A percentile compares a stretch with the other conserved stretches of the same genome.
These are phyloP conservation scores for Unio pictorum DNA, from an alignment of 2,888 invertebrate genomes.

Conservation along the genomic window DNA sequence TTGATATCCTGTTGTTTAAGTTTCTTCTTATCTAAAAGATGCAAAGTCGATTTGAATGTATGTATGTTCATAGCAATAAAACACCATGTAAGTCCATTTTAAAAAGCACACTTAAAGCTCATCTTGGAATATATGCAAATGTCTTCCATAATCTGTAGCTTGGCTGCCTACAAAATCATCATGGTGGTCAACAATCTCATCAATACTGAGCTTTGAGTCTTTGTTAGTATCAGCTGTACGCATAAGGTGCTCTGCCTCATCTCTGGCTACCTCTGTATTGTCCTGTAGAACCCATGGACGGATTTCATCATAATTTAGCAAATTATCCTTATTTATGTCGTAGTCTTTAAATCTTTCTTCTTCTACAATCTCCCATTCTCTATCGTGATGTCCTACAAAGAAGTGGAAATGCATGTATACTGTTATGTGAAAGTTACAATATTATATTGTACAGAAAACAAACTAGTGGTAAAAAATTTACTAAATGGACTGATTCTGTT, in stretches of 20 bases:
- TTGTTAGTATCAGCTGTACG: constrained; percentile 63
- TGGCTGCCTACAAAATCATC: constrained; percentile 98
- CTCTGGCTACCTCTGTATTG: constrained; percentile 85
- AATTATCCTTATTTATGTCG: constrained; percentile 88
- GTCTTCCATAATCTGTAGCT: constrained; percentile 98
- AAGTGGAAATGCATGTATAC: too few relatives aligned
- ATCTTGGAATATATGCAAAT: constrained; percentile 85
- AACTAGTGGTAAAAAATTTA: too few relatives aligned
- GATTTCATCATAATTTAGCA: constrained; percentile 85
- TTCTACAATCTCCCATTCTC: constrained; percentile 54
- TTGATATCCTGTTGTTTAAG: too few relatives aligned
- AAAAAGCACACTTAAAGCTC: constrained; percentile 23
- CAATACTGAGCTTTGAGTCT: constrained; percentile 89
- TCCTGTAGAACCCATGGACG: constrained; percentile 90
- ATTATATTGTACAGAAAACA: too few relatives aligned
- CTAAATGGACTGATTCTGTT: too few relatives aligned
- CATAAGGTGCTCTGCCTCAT: constrained; percentile 93
- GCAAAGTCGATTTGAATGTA: too few relatives aligned
- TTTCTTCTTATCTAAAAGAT: too few relatives aligned
- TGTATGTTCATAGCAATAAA: too few relatives aligned
- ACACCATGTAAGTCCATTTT: too few relatives aligned
- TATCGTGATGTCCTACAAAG: constrained; percentile 37
- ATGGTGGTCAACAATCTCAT: constrained; percentile 92
- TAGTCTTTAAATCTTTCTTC: constrained; percentile 72
- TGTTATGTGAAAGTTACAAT: too few relatives aligned